phyloP scores from a whole-genome alignment of 1,140 invertebrate genomes.

The Lepidurus packardi region DNA sequence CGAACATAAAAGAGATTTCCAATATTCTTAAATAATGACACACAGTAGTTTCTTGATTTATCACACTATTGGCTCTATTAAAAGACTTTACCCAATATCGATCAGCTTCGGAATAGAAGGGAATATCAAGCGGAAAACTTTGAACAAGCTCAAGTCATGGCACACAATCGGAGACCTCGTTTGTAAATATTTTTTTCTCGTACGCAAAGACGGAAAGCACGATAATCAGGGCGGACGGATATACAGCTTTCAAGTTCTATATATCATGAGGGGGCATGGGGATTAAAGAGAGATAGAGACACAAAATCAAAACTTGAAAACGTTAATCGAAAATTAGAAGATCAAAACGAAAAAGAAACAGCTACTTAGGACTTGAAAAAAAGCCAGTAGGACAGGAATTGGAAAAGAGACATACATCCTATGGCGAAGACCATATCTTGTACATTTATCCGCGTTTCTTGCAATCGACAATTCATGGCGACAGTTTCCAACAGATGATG shows the following conservation, averaged over 20 bases:
- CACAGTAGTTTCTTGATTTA: background rate
- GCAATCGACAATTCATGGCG: background rate
- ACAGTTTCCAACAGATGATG: conserved; percentile 19
- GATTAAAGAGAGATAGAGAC: background rate
- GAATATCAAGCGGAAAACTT: background rate
- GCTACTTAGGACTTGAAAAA: conserved; percentile 1
- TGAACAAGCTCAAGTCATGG: conserved; percentile 3
- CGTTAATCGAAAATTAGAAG: background rate
- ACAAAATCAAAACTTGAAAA: background rate
- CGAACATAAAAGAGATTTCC: too few relatives aligned
- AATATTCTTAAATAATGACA: too few relatives aligned
- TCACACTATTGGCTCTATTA: background rate
- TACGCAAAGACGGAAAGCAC: background rate
- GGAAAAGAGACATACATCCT: background rate
- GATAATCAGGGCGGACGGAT: conserved; percentile 9
- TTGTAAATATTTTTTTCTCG: background rate
- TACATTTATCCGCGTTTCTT: background rate
- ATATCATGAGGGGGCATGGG: background rate
- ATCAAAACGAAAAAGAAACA: background rate
- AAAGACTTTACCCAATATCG: background rate
- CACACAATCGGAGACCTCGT: background rate
- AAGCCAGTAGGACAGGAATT: background rate
- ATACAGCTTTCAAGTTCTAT: background rate
- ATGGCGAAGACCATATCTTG: background rate
- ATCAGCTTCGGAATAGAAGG: background rate